Percentiles rank a stretch among this genome's conserved stretches.
Conservation (phyloP, 2,888 invertebrate genomes). For the Automeris io region DNA sequence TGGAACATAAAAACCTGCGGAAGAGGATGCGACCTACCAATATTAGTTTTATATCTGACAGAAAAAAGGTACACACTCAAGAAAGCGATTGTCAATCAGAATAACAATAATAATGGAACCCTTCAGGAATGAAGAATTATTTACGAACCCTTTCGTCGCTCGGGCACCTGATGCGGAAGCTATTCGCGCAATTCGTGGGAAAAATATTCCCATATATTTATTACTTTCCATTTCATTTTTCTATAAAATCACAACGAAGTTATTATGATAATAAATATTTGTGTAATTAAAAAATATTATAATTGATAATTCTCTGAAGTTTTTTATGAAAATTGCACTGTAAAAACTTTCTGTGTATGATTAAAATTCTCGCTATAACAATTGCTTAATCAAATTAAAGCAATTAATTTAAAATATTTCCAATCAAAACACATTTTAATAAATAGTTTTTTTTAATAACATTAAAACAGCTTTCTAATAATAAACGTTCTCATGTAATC, state of each 20-base stretch:
- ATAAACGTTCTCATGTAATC: no score
- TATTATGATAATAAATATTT: neutral
- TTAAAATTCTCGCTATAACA: no score
- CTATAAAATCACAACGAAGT: neutral
- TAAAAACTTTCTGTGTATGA: no score
- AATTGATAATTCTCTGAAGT: neutral
- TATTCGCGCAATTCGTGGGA: conserved; percentile 69
- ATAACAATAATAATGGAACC: conserved; percentile 68
- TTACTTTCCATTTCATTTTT: conserved; percentile 9
- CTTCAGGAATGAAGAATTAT: conserved; percentile 46
- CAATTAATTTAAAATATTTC: no score
- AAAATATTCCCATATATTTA: conserved; percentile 25
- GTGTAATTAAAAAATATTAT: neutral
- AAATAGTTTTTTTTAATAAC: no score
- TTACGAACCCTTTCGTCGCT: conserved; percentile 60
- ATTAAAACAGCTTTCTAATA: no score
- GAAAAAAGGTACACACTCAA: conserved; percentile 67
- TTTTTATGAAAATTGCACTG: no score
- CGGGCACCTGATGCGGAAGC: conserved; percentile 72
- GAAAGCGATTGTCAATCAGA: conserved; percentile 67
- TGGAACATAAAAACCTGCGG: conserved; percentile 64
- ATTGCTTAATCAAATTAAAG: no score
- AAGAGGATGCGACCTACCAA: conserved; percentile 75
- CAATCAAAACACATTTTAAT: no score
- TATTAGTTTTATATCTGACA: conserved; percentile 73